phyloP scores from a whole-genome alignment of 2,888 invertebrate species.

The Eupithecia exiguata region DNA sequence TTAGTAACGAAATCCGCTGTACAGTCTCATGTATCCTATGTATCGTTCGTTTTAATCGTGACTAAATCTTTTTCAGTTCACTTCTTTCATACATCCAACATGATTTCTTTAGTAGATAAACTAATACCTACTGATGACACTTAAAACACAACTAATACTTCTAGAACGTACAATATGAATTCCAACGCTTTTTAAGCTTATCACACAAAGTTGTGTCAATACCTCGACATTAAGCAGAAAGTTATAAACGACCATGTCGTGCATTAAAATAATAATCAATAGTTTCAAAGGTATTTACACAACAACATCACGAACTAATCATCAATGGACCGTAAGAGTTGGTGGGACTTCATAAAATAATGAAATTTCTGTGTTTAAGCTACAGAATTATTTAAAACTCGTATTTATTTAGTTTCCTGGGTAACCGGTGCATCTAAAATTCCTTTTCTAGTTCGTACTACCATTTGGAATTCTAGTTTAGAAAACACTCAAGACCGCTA shows the following conservation, averaged over 20 bases:
- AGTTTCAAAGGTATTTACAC: constrained; percentile 34
- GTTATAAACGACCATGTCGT: neutral
- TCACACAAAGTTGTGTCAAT: constrained; percentile 50
- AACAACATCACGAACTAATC: constrained; percentile 39
- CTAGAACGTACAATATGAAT: constrained; percentile 39
- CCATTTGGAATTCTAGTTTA: neutral
- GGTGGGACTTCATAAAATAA: constrained; percentile 32
- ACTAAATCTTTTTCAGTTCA: constrained; percentile 28
- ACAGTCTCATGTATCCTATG: constrained; percentile 21
- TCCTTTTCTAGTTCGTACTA: neutral
- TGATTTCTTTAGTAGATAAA: constrained; percentile 21
- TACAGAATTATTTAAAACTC: neutral
- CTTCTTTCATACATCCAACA: constrained; percentile 23
- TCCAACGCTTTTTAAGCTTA: constrained; percentile 70
- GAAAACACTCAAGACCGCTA: neutral
- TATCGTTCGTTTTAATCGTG: constrained; percentile 3
- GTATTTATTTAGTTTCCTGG: neutral
- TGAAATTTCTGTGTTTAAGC: neutral
- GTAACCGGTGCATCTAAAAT: neutral
- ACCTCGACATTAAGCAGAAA: constrained; percentile 13
- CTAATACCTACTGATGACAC: constrained; percentile 19
- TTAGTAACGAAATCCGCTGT: constrained; percentile 10
- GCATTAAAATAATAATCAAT: neutral
- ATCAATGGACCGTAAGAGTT: constrained; percentile 31
- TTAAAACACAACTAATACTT: constrained; percentile 10